These are phyloP conservation scores for Schizaphis graminum DNA, from an alignment of 2,888 invertebrate genomes.

Conservation along the genomic window DNA sequence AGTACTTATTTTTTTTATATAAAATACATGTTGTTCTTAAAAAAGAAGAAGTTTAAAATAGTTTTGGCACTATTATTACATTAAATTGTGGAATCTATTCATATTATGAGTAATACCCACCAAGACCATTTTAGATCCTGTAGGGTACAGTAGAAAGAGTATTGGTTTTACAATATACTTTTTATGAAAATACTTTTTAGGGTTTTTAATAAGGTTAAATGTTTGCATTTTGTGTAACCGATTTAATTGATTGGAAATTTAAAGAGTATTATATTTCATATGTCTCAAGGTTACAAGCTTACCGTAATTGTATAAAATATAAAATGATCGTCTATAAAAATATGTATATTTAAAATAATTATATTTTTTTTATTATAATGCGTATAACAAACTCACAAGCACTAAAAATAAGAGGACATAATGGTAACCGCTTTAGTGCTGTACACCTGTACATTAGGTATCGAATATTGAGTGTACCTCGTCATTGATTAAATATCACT, in stretches of 20 bases:
- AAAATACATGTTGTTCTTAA: constrained; percentile 49
- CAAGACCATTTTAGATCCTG: constrained; percentile 50
- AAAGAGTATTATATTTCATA: background rate
- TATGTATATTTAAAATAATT: background rate
- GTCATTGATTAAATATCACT: background rate
- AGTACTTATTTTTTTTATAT: constrained; percentile 1
- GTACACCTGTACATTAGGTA: background rate
- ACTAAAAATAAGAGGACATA: background rate
- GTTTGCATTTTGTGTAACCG: background rate
- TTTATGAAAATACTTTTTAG: constrained; percentile 10
- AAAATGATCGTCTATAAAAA: background rate
- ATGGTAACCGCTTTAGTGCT: background rate
- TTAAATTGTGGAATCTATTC: constrained; percentile 52
- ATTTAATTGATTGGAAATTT: background rate
- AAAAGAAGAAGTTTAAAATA: constrained; percentile 58
- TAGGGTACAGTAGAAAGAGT: background rate
- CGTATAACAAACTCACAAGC: background rate
- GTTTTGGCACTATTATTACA: constrained; percentile 62
- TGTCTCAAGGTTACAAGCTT: background rate
- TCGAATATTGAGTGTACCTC: background rate
- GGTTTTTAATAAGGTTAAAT: background rate
- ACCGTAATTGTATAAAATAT: background rate
- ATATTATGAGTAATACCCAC: constrained; percentile 27
- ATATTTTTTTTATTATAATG: background rate
- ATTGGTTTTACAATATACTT: constrained; percentile 25